These are phyloP conservation scores for Halictus quadricinctus DNA, from an alignment of 2,888 invertebrate species.

Conservation along the genomic window DNA sequence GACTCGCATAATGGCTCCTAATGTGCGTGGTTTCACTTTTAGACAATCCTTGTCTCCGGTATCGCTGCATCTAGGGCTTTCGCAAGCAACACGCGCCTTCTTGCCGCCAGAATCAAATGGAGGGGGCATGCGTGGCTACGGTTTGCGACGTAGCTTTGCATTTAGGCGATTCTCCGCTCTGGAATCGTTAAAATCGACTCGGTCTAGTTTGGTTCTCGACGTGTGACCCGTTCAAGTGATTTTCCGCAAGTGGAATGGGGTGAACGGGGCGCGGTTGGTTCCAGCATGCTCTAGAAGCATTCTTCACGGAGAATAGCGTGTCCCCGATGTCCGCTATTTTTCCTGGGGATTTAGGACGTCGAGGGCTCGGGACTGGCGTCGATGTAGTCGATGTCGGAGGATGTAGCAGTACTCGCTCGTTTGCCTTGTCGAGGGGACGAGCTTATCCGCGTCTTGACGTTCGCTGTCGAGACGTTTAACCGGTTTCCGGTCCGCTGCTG, in stretches of 20 bases:
- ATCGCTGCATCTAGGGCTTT: neutral
- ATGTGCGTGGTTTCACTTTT: neutral
- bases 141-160: neutral
- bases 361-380: conserved; percentile 79
- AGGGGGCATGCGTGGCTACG: neutral
- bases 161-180: neutral
- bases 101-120: neutral
- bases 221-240: neutral
- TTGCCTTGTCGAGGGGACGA: conserved; percentile 71
- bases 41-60: neutral
- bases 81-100: neutral
- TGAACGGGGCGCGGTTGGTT: neutral
- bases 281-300: neutral
- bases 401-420: conserved; percentile 64
- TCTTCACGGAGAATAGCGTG: neutral
- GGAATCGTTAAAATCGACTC: neutral
- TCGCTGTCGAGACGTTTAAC: conserved; percentile 77
- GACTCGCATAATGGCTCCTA: neutral
- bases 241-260: neutral
- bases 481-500: conserved; percentile 64
- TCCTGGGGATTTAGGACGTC: conserved; percentile 71
- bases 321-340: neutral
- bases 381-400: conserved; percentile 78
- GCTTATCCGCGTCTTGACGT: conserved; percentile 78
- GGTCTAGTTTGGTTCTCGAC: neutral